These are phyloP conservation scores for Scaptomyza flava DNA, from an alignment of 2,888 invertebrate genomes.

Conservation along the genomic window DNA sequence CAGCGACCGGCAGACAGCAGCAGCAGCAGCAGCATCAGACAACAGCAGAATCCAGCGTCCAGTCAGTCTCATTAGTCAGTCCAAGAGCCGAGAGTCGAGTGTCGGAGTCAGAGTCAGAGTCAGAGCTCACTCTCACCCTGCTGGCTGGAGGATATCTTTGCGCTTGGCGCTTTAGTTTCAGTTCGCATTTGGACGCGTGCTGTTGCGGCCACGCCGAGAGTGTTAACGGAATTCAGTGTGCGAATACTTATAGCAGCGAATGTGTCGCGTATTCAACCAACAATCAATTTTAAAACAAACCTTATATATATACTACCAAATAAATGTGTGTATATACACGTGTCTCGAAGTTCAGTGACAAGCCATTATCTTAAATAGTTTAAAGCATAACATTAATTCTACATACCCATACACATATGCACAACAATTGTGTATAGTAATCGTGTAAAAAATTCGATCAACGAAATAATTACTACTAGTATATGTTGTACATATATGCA, in stretches of 20 bases:
- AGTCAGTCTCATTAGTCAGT: conserved; percentile 53
- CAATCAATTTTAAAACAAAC: conserved; percentile 24
- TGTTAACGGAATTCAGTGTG: conserved; percentile 46
- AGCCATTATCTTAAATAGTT: conserved; percentile 43
- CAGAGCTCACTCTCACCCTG: conserved; percentile 59
- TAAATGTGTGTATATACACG: conserved; percentile 46
- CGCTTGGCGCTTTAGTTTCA: conserved; percentile 71
- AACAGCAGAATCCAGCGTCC: conserved; percentile 36
- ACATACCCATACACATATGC: conserved; percentile 1
- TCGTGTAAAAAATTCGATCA: conserved; percentile 60
- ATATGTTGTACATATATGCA: conserved; percentile 9
- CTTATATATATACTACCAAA: conserved; percentile 4
- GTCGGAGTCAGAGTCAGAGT: conserved; percentile 56
- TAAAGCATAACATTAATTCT: conserved; percentile 30
- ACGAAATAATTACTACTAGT: conserved; percentile 44
- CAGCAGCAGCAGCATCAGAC: conserved; percentile 23
- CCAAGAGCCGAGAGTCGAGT: conserved; percentile 40
- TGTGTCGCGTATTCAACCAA: conserved; percentile 47
- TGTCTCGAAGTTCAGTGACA: conserved; percentile 72
- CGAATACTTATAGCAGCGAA: conserved; percentile 38
- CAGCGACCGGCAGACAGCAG: conserved; percentile 55
- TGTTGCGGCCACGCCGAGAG: conserved; percentile 70
- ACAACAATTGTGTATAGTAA: conserved; percentile 32
- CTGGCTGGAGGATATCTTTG: conserved; percentile 74
- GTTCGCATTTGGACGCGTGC: conserved; percentile 78